Percentiles rank a stretch among this genome's conserved stretches.
phyloP scores from a whole-genome alignment of 2,888 invertebrate species.

The Morpho helenor region DNA sequence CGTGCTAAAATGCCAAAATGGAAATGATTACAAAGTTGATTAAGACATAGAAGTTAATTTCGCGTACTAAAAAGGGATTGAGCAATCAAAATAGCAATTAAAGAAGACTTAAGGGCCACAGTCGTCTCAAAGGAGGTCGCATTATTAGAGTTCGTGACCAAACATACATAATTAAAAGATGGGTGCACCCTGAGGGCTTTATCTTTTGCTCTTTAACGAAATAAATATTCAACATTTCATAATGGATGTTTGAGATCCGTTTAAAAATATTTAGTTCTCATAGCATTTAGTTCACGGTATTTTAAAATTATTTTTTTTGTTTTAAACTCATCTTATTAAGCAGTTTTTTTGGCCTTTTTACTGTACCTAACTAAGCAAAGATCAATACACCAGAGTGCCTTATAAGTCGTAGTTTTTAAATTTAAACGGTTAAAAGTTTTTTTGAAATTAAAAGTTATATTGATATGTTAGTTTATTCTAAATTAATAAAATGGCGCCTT shows the following conservation, averaged over 20 bases:
- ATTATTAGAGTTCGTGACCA: conserved; percentile 25
- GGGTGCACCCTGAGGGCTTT: conserved; percentile 21
- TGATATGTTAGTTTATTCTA: no score
- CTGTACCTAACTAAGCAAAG: no score
- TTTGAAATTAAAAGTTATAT: no score
- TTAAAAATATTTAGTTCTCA: not conserved
- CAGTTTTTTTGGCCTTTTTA: no score
- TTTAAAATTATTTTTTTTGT: no score
- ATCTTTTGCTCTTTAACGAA: conserved; percentile 19
- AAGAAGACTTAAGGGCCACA: conserved; percentile 21
- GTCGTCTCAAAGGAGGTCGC: conserved; percentile 23
- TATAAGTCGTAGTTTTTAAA: no score
- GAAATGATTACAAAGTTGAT: not conserved
- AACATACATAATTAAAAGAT: conserved; percentile 28
- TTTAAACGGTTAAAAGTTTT: no score
- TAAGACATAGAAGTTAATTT: conserved; percentile 7
- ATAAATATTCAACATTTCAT: conserved; percentile 16
- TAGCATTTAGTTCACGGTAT: no score
- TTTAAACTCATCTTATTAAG: no score
- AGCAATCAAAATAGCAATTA: conserved; percentile 22
- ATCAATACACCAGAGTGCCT: no score
- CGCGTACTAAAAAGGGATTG: conserved; percentile 17
- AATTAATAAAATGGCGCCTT: no score
- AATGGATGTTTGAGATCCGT: conserved; percentile 14
- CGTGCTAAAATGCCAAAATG: not conserved